Evolutionary conservation across 2,113 vertebrate genomes (phyloP).

Genomic region (Craseonycteris thonglongyai): DNA sequence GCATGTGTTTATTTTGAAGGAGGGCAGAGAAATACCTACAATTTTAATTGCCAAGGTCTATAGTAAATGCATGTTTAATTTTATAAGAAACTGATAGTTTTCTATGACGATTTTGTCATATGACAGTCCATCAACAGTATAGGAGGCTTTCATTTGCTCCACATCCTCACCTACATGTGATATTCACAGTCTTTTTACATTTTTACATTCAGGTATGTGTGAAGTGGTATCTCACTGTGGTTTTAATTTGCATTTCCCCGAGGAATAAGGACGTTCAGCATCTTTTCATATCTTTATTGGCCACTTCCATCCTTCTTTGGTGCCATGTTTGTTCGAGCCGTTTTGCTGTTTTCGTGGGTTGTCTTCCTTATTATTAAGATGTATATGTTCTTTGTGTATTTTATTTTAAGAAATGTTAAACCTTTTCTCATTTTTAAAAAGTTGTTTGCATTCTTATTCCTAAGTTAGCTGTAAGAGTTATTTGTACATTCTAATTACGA

Average conservation of each 20-base stretch:
- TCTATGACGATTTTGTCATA: not conserved
- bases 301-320: not conserved
- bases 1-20: not conserved
- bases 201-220: not conserved
- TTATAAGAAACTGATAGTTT: not conserved
- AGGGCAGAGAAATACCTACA: not conserved
- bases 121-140: not conserved
- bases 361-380: not conserved
- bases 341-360: not conserved
- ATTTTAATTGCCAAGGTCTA: not conserved
- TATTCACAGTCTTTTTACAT: not conserved
- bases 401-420: not conserved
- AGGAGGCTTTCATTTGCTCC: not conserved
- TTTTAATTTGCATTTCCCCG: conserved; percentile 7
- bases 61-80: not conserved
- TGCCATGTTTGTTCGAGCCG: not conserved
- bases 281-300: not conserved
- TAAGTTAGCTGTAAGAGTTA: not conserved
- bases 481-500: not conserved
- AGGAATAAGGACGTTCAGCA: not conserved
- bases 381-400: not conserved
- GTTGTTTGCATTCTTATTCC: not conserved
- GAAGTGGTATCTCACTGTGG: not conserved
- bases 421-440: not conserved
- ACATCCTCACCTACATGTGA: not conserved